Base-by-base conservation (phyloP, 2,797 vertebrate species). In the Galaxias olidus region DNA sequence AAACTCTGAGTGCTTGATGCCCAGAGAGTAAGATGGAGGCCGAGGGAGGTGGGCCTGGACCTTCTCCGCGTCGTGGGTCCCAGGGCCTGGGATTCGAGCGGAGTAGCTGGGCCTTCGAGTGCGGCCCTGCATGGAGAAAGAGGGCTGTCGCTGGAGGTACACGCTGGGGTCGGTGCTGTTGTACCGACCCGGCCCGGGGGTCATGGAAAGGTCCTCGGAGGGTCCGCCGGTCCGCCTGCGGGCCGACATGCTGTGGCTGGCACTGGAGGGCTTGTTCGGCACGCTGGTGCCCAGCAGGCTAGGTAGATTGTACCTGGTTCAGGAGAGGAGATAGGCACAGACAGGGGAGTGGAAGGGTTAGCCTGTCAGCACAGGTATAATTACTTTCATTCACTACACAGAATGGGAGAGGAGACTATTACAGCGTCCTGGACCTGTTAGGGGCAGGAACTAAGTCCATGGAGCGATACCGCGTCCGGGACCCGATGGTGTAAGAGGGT, bases 91-190 rank as follows among this genome's bases (percentile, higher is more conserved):
- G 0, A 81, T 88, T 11, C 59, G 74, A 0, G 80, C 74, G 1
- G 66, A 46, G 13, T 78, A 68, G 0, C 10, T 78, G 4, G 84
- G 85, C 63, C 79, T 80, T 10, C 83, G 83, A 20, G 90, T 88
- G 63, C 95, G 91, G 50, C 91, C 87, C 81, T 93, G 90, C 74
- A 96, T 93, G 68, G 94, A 93, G 87, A 94, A 96, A 17, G 94
- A 93, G 0, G 96, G 95, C 71, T 87, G 87, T 14, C 92, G 91
- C 41, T 72, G 85, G 45, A 86, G 83, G 78, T 94, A 95, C 20
- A 90, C 9, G 4, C 91, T 91, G 0, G 93, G 92, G 65, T 93
- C 85, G 0, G 90, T 93, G 74, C 85, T 89, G 14, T 88, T 87
- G 68, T 97, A 96, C 41, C 85, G 89, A 10, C 91, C 93, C 0